These are phyloP conservation scores for Apolygus lucorum DNA, from an alignment of 1,140 invertebrate species.

Conservation along the genomic window DNA sequence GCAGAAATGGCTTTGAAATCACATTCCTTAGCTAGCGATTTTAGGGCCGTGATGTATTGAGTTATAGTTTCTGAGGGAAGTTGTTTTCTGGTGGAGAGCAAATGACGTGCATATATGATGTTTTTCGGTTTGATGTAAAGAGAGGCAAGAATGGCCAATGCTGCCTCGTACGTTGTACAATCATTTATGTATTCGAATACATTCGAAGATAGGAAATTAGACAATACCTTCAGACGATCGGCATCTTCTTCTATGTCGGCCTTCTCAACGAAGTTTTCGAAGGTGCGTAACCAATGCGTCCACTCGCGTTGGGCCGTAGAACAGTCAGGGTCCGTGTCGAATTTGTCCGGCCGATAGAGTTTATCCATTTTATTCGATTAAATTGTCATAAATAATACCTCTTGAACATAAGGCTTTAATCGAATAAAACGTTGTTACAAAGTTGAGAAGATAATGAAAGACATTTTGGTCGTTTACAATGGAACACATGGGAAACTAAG, in stretches of 20 bases:
- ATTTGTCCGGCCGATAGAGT: background rate
- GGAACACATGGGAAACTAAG: background rate
- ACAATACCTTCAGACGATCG: background rate
- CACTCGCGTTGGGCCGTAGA: background rate
- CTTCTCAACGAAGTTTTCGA: background rate
- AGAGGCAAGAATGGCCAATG: background rate
- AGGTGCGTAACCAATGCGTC: background rate
- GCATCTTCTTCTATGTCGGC: background rate
- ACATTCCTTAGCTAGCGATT: constrained; percentile 21
- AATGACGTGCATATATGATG: constrained; percentile 17
- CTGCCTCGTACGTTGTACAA: background rate
- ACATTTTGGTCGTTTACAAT: background rate
- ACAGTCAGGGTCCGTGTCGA: background rate
- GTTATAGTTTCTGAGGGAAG: constrained; percentile 12
- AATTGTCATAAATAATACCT: constrained; percentile 2
- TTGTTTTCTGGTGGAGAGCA: background rate
- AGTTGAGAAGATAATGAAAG: background rate
- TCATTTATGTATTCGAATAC: constrained; percentile 1
- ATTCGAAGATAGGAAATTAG: background rate
- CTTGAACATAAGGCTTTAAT: background rate
- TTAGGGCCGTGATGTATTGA: constrained; percentile 20
- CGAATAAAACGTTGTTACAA: background rate
- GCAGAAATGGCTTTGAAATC: constrained; percentile 23
- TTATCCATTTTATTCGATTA: background rate
- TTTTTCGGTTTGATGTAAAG: constrained; percentile 21